Evolutionary conservation across 1,140 invertebrate genomes (phyloP), one percentile per base, ranked within the genome.

Genomic region (Procambarus virginalis): DNA sequence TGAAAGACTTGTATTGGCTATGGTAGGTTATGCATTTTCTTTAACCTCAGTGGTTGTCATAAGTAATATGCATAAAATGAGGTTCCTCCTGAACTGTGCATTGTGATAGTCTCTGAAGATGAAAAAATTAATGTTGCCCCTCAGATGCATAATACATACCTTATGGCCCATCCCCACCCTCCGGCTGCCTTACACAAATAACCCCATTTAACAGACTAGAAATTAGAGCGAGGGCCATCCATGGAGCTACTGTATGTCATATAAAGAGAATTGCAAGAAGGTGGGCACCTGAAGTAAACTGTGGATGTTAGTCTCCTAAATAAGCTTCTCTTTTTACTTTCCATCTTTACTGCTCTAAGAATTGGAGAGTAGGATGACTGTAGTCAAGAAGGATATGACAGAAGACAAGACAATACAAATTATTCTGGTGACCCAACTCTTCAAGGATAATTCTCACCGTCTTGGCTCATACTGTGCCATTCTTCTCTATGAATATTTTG

Each of bases 171-270:
- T 77, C 73, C 82, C 76, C 76, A 89, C 64, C 82, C 88, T 76
- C 49, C 75, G 80, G 88, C 88, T 89, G 88, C 88, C 88, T 89
- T 89, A 89, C 82, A 89, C 88, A 89, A 89, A 89, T 89, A 89
- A 82, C 82, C 79, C 88, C 60, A 83, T 22, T 60, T 64, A 88
- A 81, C 49, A 70, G 48, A 81, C n/a, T 73, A 81, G 78, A 88
- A 82, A 51, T 68, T 80, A 51, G 49, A 45, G 22, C 55, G 80
- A 64, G 75, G 85, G 85, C 85, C 85, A 86, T 58, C 77, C 58
- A 58, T 79, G 60, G 86, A 89, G 80, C 79, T 83, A n/a, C n/a
- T n/a, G n/a, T n/a, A 49, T 79, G 86, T 68, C 79, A 80, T 77
- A 76, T 82, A 55, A 34, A 49, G 86, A 83, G 73, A 55, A 77